Evolutionary conservation across 2,888 invertebrate genomes (phyloP).

Genomic region (Cylindroiulus punctatus): DNA sequence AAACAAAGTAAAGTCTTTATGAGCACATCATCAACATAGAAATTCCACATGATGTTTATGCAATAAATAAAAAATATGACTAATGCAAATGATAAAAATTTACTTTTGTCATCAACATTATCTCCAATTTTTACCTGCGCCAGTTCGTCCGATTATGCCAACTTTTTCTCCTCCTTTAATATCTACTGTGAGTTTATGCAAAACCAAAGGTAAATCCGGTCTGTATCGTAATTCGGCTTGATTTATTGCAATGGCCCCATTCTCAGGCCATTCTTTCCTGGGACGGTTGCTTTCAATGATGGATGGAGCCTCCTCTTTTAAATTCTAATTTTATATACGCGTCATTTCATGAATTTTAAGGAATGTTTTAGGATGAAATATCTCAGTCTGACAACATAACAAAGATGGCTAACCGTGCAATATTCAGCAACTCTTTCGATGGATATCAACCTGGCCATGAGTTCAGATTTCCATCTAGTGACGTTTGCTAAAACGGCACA

Average conservation of each 20-base stretch:
- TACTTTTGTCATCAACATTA: no score
- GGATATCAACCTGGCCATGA: constrained; percentile 67
- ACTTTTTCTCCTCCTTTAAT: constrained; percentile 69
- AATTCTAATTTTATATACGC: constrained; percentile 60
- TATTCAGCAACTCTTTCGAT: constrained; percentile 67
- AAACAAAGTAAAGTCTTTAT: no score
- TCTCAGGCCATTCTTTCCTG: constrained; percentile 65
- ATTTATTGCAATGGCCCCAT: constrained; percentile 65
- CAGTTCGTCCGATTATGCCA: constrained; percentile 71
- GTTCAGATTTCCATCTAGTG: constrained; percentile 64
- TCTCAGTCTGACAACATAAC: background rate
- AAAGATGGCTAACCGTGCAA: constrained; percentile 63
- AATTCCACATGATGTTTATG: no score
- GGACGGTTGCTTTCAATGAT: constrained; percentile 62
- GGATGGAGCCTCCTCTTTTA: constrained; percentile 63
- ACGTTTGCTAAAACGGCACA: constrained; percentile 63
- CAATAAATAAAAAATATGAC: background rate
- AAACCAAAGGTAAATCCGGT: constrained; percentile 65
- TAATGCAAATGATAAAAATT: background rate
- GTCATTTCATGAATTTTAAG: background rate
- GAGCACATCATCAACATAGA: no score
- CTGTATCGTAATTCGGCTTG: constrained; percentile 66
- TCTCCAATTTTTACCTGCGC: constrained; percentile 66
- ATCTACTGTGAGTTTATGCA: constrained; percentile 67
- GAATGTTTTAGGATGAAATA: background rate